Evolutionary conservation across 2,888 invertebrate species (phyloP).

Genomic region (Stenchaetothrips biformis): DNA sequence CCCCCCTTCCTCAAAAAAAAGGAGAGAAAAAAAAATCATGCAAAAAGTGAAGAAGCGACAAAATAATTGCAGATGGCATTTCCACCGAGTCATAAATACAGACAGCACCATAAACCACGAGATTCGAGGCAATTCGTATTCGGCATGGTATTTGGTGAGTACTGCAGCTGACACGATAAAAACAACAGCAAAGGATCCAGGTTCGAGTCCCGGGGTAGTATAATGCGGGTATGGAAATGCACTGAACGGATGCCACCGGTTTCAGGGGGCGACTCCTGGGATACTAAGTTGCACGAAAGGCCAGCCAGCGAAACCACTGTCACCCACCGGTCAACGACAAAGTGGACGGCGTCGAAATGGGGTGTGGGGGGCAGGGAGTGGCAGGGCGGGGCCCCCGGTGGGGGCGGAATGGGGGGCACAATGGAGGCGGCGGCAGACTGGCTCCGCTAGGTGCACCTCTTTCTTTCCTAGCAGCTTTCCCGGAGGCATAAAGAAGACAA

Average conservation of each 20-base stretch:
- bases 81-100: no score
- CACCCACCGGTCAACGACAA: neutral
- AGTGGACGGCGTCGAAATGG: neutral
- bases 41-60: no score
- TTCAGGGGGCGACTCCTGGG: neutral
- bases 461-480: neutral
- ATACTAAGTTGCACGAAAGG: neutral
- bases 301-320: neutral
- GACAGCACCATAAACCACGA: no score
- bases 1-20: neutral
- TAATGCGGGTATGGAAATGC: constrained; percentile 15
- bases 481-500: neutral
- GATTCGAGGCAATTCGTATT: no score
- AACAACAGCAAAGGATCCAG: no score
- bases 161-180: no score
- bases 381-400: no score
- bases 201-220: no score
- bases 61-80: no score
- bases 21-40: neutral
- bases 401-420: no score
- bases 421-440: no score
- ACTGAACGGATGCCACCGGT: neutral
- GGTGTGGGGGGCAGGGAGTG: neutral
- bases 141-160: no score
- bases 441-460: neutral